Evolutionary conservation across 2,888 invertebrate genomes (phyloP).

Genomic region (Drosophila kokeensis): DNA sequence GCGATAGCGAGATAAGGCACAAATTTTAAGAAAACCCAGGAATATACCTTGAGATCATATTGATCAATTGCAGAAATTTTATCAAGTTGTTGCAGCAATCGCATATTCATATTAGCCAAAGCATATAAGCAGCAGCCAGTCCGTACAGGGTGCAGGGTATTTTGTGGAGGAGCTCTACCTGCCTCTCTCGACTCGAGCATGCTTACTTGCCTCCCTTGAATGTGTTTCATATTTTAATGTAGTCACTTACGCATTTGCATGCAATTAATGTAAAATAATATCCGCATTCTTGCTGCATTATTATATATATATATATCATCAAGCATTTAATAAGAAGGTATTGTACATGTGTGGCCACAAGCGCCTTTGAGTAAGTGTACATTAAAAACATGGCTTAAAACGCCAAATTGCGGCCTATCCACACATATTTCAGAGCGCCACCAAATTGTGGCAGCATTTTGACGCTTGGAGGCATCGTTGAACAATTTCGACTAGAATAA

Average conservation of each 20-base stretch:
- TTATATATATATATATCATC: constrained; percentile 16
- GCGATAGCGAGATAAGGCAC: background rate
- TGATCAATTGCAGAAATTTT: background rate
- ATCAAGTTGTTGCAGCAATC: background rate
- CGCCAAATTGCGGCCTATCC: background rate
- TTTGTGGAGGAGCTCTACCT: background rate
- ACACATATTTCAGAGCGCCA: background rate
- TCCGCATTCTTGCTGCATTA: constrained; percentile 38
- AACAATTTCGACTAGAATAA: constrained; percentile 26
- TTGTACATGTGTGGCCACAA: constrained; percentile 37
- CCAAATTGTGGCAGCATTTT: constrained; percentile 20
- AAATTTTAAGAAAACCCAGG: background rate
- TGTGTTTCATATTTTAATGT: constrained; percentile 56
- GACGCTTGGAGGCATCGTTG: constrained; percentile 9
- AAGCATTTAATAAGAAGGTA: constrained; percentile 14
- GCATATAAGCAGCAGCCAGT: background rate
- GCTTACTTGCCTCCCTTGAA: background rate
- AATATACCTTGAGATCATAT: background rate
- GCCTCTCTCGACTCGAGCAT: background rate
- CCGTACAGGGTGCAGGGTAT: background rate
- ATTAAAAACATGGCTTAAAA: constrained; percentile 46
- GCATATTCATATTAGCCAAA: background rate
- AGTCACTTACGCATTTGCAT: constrained; percentile 52
- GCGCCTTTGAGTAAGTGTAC: constrained; percentile 49
- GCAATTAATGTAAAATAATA: constrained; percentile 66